These are phyloP conservation scores for Cylindroiulus punctatus DNA, from an alignment of 2,888 invertebrate species.

Conservation along the genomic window DNA sequence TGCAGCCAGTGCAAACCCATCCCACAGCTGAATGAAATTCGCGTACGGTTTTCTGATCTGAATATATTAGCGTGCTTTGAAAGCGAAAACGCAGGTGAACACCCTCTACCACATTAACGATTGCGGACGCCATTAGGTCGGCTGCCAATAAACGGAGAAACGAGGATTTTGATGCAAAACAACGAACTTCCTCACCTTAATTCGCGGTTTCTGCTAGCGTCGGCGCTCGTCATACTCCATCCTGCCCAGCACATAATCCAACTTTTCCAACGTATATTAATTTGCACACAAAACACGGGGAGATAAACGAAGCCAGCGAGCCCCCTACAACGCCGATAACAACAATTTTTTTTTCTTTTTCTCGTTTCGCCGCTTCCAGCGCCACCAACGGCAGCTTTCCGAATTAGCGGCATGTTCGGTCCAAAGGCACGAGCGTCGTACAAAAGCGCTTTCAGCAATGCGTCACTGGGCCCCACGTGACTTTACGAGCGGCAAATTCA, in stretches of 20 bases:
- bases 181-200: neutral
- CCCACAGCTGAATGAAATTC: neutral
- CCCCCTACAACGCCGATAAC: conserved; percentile 34
- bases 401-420: too few species aligned
- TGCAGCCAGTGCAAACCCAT: neutral
- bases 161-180: neutral
- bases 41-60: neutral
- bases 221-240: neutral
- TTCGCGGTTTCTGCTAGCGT: neutral
- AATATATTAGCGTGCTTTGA: neutral
- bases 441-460: too few species aligned
- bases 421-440: too few species aligned
- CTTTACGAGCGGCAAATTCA: too few species aligned
- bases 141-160: conserved; percentile 22
- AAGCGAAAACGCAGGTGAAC: conserved; percentile 40
- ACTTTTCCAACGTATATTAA: neutral
- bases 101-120: conserved; percentile 33
- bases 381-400: neutral
- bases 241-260: neutral
- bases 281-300: conserved; percentile 32
- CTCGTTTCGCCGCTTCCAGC: neutral
- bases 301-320: neutral
- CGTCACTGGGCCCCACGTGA: too few species aligned
- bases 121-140: neutral
- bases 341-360: neutral